phyloP scores from a whole-genome alignment of 2,113 vertebrate genomes.

The Psettodes erumei region DNA sequence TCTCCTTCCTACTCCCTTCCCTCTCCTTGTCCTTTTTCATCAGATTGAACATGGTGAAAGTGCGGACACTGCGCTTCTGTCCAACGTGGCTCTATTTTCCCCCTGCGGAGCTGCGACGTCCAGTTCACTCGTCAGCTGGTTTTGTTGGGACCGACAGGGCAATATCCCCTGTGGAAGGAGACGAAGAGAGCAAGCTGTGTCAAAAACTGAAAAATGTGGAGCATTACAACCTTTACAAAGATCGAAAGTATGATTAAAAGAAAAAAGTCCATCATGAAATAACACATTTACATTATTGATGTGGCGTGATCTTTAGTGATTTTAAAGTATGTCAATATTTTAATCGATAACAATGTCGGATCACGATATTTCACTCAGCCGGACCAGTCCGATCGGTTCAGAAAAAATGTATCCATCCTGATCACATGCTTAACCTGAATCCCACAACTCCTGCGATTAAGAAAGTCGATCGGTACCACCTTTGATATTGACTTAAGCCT shows the following conservation, averaged over 20 bases:
- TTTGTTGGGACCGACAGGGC: conserved; percentile 36
- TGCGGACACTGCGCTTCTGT: conserved; percentile 22
- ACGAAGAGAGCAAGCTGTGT: neutral
- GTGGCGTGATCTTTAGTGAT: neutral
- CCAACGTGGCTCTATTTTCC: conserved; percentile 54
- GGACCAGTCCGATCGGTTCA: neutral
- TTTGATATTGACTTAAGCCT: too few species aligned
- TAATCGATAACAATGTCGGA: neutral
- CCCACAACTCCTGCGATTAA: too few species aligned
- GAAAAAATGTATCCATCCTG: too few species aligned
- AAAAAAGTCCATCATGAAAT: neutral
- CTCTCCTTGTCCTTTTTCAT: conserved; percentile 91
- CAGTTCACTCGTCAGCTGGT: conserved; percentile 29
- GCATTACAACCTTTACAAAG: neutral
- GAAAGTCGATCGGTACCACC: too few species aligned
- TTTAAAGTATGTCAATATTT: neutral
- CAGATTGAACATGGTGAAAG: conserved; percentile 86
- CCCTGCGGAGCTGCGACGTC: conserved; percentile 55
- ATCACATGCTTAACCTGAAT: too few species aligned
- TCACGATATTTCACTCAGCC: neutral
- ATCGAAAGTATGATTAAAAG: neutral
- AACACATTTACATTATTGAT: neutral
- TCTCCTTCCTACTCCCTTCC: conserved; percentile 90
- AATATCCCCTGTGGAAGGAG: conserved; percentile 42
- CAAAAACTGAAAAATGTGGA: too few species aligned